These are phyloP conservation scores for Amphipyra berbera DNA, from an alignment of 2,888 invertebrate genomes.

Conservation along the genomic window DNA sequence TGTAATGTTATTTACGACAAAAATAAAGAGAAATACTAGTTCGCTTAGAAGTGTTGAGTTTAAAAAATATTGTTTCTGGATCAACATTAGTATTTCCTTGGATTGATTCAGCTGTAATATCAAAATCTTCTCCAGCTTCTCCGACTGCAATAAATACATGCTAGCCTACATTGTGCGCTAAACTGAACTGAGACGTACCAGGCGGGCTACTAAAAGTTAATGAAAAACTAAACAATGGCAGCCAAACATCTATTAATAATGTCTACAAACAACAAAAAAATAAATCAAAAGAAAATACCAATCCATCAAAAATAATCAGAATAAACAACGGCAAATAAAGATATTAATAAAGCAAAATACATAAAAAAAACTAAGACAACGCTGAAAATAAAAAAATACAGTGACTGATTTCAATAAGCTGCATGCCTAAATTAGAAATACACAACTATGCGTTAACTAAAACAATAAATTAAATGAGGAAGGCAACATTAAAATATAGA, in stretches of 20 bases:
- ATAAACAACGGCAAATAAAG: slow-evolving; percentile 7
- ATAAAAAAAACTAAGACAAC: slow-evolving; percentile 2
- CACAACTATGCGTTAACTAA: slow-evolving; percentile 1
- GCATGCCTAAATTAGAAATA: slow-evolving; percentile 32
- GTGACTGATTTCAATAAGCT: slow-evolving; percentile 19
- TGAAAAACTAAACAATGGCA: slow-evolving; percentile 29
- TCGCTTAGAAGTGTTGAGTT: no score
- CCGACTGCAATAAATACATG: no score
- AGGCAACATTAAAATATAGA: slow-evolving; percentile 25
- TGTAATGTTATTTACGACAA: no score
- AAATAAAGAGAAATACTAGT: no score
- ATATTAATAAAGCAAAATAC: slow-evolving; percentile 24
- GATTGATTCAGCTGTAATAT: no score
- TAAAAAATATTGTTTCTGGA: no score
- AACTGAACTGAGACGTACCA: background rate
- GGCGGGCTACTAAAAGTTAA: slow-evolving; percentile 13
- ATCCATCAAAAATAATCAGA: slow-evolving; percentile 12
- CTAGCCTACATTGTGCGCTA: background rate
- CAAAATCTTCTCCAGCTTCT: no score
- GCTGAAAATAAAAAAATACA: slow-evolving; percentile 3
- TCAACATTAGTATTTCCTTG: no score
- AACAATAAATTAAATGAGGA: slow-evolving; percentile 12
- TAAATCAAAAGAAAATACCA: slow-evolving; percentile 1
- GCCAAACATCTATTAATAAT: slow-evolving; percentile 44
- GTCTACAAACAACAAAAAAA: slow-evolving; percentile 32